Base-by-base conservation (phyloP, 2,888 invertebrate species). In the Bruchidius siliquastri region DNA sequence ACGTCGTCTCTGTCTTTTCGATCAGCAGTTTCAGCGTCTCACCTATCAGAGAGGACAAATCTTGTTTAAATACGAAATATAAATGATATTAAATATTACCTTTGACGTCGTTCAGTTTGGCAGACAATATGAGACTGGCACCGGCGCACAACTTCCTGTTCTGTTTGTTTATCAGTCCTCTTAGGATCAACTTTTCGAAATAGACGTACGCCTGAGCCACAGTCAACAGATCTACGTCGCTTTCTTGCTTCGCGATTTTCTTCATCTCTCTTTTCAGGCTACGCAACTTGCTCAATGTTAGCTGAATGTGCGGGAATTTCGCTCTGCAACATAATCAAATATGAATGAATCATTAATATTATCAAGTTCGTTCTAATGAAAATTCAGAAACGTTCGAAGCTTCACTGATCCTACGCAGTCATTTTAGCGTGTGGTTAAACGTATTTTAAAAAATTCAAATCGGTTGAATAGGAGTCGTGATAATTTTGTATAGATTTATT, bases 171-270 rank as follows among this genome's bases (percentile, higher is more conserved):
- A 99, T 96, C 75, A 97, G 88, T 84, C 95, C 94, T 79, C 94
- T 94, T 72, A 98, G 89, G 80, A 99, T 97, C 73, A 99, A 88
- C 85, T 97, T 97, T 86, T 99, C 99, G 87, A 98, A 99, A 87
- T 97, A 99, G n/a, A 98, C 98, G 84, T 97, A 98, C 0, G 98
- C 95, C 85, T 97, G 97, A 21, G 99, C 98, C 21, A 99, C 95
- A 0, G 96, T 96, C 76, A 98, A 88, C 75, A 97, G 88, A 87
- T 99, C 98, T 72, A 90, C 90, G 75, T 93, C 92, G 81, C 91
- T 91, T 86, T 96, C 96, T 82, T 93, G 89, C 86, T 94, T 95
- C 0, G 95, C 95, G 74, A 96, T 96, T 86, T 96, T 95, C 22
- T 95, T 90, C 96, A 99, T 96, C 88, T 98, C 98, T 79, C 96